Percentiles rank a stretch among this genome's conserved stretches.
These are phyloP conservation scores for Echeneis naucrates DNA, from an alignment of 2,797 vertebrate genomes.

Conservation along the genomic window DNA sequence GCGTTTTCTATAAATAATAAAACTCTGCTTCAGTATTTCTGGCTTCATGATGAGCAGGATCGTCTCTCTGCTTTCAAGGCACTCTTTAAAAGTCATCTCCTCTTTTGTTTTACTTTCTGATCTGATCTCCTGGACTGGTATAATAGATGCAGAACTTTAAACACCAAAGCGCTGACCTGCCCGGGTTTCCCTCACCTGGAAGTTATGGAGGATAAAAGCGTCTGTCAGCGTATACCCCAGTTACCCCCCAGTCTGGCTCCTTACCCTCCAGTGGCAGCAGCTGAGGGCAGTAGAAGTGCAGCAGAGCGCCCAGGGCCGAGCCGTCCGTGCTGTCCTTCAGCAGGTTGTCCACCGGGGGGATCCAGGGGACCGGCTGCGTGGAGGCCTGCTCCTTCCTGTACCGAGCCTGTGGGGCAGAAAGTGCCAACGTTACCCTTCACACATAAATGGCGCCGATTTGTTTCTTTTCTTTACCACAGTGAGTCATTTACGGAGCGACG, in stretches of 20 bases:
- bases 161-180: too few species aligned
- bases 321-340: conserved; percentile 95
- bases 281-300: conserved; percentile 97
- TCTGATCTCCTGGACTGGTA: too few species aligned
- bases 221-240: too few species aligned
- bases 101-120: too few species aligned
- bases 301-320: conserved; percentile 90
- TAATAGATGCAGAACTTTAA: too few species aligned
- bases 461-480: conserved; percentile 19
- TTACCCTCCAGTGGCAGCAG: conserved; percentile 90
- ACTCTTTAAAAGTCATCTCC: too few species aligned
- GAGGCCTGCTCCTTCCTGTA: conserved; percentile 94
- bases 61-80: too few species aligned
- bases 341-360: conserved; percentile 95
- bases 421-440: neutral
- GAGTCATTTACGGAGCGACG: neutral
- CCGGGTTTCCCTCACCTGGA: too few species aligned
- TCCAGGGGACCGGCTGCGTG: conserved; percentile 90
- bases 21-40: neutral
- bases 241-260: conserved; percentile 4
- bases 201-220: too few species aligned
- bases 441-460: neutral
- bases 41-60: neutral
- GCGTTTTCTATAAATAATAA: neutral
- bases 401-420: conserved; percentile 85